These are phyloP conservation scores for Vireo altiloquus DNA, from an alignment of 2,113 vertebrate genomes.

Conservation along the genomic window DNA sequence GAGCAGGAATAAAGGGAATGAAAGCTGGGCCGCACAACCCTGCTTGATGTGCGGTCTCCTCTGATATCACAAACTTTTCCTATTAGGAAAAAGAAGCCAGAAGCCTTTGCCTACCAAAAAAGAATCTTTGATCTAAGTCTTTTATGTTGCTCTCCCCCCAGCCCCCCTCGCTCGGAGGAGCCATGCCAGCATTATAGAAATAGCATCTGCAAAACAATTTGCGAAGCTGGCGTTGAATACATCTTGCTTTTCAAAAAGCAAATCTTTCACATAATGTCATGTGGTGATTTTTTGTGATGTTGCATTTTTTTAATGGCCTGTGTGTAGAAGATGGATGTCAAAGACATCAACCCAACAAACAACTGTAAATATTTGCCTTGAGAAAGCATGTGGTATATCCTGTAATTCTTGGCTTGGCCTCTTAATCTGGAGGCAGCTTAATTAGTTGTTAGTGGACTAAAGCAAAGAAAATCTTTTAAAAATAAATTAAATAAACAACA, in stretches of 20 bases:
- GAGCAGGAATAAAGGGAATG: neutral
- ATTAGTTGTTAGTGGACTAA: slow-evolving; percentile 67
- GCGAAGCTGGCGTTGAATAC: neutral
- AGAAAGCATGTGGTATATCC: slow-evolving; percentile 59
- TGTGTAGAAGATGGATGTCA: slow-evolving; percentile 8
- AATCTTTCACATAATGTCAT: slow-evolving; percentile 30
- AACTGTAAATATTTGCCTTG: slow-evolving; percentile 38
- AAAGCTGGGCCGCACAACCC: slow-evolving; percentile 54
- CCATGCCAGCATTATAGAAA: slow-evolving; percentile 55
- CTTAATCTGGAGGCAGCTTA: slow-evolving; percentile 47
- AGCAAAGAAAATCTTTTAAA: slow-evolving; percentile 39
- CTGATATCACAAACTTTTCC: slow-evolving; percentile 68
- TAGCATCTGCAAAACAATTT: slow-evolving; percentile 55
- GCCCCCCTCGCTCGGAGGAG: slow-evolving; percentile 25
- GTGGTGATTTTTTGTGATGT: slow-evolving; percentile 20
- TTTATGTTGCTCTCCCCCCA: slow-evolving; percentile 39
- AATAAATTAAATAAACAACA: slow-evolving; percentile 44
- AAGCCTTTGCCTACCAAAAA: slow-evolving; percentile 67
- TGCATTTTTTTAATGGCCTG: neutral
- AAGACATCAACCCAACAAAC: neutral
- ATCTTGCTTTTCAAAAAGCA: slow-evolving; percentile 42
- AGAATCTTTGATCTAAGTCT: slow-evolving; percentile 64
- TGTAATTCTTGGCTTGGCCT: neutral
- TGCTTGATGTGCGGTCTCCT: slow-evolving; percentile 58
- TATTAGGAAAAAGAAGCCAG: slow-evolving; percentile 67